phyloP scores from a whole-genome alignment of 2,113 vertebrate genomes.

The Clarias gariepinus region DNA sequence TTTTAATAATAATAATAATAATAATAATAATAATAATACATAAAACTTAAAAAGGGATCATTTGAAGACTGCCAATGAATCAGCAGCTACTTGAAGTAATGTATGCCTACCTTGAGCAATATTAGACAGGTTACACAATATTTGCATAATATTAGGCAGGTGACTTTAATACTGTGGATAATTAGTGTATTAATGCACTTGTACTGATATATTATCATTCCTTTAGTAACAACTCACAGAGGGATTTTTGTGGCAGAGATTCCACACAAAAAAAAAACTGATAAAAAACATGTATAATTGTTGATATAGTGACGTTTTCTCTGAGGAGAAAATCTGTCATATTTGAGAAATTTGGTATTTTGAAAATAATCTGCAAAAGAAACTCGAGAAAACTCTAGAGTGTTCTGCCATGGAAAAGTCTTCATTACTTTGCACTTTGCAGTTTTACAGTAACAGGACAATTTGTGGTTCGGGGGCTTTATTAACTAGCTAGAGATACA shows the following conservation, averaged over 20 bases:
- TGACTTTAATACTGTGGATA: too few species aligned
- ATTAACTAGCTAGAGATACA: background rate
- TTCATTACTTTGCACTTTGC: background rate
- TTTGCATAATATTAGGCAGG: too few species aligned
- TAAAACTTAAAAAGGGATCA: too few species aligned
- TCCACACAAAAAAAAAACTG: background rate
- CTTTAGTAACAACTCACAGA: background rate
- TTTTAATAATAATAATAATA: too few species aligned
- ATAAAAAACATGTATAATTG: background rate
- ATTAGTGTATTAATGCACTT: background rate
- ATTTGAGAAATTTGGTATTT: background rate
- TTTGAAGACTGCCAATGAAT: too few species aligned
- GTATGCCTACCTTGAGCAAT: too few species aligned
- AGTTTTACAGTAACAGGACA: background rate
- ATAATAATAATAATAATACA: too few species aligned
- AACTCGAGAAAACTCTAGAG: background rate
- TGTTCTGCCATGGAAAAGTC: background rate
- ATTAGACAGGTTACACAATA: too few species aligned
- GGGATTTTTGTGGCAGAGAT: background rate
- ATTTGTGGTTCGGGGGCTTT: background rate
- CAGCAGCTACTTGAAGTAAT: too few species aligned
- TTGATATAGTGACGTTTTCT: background rate
- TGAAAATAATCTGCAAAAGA: background rate
- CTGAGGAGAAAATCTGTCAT: too few species aligned
- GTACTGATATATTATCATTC: background rate